Conservation (phyloP, 2,888 invertebrate genomes). For the Carabus problematicus region DNA sequence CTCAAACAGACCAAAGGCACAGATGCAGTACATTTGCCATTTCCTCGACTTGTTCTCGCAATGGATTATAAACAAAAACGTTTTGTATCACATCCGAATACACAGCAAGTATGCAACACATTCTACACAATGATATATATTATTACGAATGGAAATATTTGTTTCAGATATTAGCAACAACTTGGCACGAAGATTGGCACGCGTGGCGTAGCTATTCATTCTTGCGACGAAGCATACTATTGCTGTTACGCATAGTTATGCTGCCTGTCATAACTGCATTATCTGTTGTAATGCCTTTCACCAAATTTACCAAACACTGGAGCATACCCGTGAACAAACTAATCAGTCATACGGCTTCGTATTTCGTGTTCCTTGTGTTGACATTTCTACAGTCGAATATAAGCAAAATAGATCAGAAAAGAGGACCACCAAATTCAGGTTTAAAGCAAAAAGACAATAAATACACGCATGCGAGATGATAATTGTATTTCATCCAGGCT, state of each 20-base stretch:
- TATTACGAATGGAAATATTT: constrained; percentile 1
- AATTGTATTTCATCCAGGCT: constrained; percentile 24
- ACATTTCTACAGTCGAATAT: constrained; percentile 68
- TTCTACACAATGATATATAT: constrained; percentile 49
- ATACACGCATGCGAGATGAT: constrained; percentile 26
- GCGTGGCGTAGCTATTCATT: constrained; percentile 56
- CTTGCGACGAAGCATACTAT: constrained; percentile 47
- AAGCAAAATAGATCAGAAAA: constrained; percentile 64
- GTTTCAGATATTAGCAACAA: constrained; percentile 62
- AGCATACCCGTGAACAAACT: constrained; percentile 74
- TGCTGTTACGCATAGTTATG: constrained; percentile 57
- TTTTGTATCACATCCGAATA: constrained; percentile 78
- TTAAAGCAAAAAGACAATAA: constrained; percentile 20
- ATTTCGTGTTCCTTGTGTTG: constrained; percentile 70
- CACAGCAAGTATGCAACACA: constrained; percentile 63
- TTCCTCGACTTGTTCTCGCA: constrained; percentile 73
- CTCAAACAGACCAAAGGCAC: constrained; percentile 64
- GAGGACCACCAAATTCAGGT: constrained; percentile 68
- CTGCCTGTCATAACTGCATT: constrained; percentile 60
- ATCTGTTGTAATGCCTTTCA: constrained; percentile 59
- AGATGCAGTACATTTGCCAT: constrained; percentile 61
- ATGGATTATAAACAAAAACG: constrained; percentile 74
- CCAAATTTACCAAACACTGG: constrained; percentile 63
- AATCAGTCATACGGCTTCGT: constrained; percentile 72
- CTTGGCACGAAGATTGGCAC: constrained; percentile 68